These are phyloP conservation scores for Acestrorhynchus altus DNA, from an alignment of 2,797 vertebrate species.

Conservation along the genomic window DNA sequence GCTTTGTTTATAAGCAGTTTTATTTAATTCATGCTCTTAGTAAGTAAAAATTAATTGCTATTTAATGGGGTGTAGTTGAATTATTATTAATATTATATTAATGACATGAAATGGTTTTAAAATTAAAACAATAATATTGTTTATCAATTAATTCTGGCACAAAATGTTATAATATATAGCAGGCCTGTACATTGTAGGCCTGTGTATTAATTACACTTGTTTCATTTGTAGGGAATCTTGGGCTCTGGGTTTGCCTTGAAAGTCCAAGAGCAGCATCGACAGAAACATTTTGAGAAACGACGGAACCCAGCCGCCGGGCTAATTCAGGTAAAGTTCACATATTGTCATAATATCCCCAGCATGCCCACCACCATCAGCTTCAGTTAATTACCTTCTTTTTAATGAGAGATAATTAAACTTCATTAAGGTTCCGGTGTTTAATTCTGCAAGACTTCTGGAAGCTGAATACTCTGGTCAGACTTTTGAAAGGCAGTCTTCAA, in stretches of 20 bases:
- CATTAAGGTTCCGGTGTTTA: neutral
- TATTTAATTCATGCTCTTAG: no score
- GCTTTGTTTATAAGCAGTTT: no score
- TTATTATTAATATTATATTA: no score
- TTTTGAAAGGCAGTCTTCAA: neutral
- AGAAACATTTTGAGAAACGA: conserved; percentile 98
- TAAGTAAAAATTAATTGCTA: no score
- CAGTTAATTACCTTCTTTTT: neutral
- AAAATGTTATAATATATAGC: no score
- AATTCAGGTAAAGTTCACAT: conserved; percentile 83
- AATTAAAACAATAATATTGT: no score
- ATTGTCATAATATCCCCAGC: conserved; percentile 6
- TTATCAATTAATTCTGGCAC: no score
- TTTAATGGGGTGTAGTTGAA: no score
- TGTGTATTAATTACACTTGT: conserved; percentile 19
- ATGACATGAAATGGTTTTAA: no score
- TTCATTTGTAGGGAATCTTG: conserved; percentile 86
- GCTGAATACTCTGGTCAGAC: neutral
- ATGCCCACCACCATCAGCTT: neutral
- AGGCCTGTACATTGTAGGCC: no score
- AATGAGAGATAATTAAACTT: conserved; percentile 6
- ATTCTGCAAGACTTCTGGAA: neutral
- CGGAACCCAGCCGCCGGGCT: conserved; percentile 94
- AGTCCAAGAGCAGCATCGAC: conserved; percentile 97
- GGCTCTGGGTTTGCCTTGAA: conserved; percentile 98